These are phyloP conservation scores for Camelus dromedarius DNA, from an alignment of 2,113 vertebrate species.

Conservation along the genomic window DNA sequence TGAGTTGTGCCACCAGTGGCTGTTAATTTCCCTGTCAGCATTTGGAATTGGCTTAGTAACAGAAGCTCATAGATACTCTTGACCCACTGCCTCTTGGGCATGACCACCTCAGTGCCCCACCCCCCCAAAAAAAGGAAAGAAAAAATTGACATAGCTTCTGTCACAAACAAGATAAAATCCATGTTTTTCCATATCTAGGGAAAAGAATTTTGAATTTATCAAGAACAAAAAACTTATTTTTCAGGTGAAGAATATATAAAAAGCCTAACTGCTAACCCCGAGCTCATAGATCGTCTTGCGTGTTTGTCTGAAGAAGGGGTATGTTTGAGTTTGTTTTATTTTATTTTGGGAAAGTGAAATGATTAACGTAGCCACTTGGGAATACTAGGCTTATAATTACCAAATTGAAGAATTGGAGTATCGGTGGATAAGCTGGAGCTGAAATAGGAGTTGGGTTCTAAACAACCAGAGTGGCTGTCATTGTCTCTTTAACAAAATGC, in stretches of 20 bases:
- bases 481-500: not conserved
- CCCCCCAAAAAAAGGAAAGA: not conserved
- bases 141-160: not conserved
- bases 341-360: slow-evolving; percentile 27
- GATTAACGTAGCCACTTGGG: not conserved
- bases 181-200: not conserved
- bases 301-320: slow-evolving; percentile 94
- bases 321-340: slow-evolving; percentile 72
- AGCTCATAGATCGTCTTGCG: slow-evolving; percentile 96
- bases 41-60: not conserved
- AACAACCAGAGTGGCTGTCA: not conserved
- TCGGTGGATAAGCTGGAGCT: not conserved
- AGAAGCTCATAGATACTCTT: not conserved
- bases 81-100: not conserved
- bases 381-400: not conserved
- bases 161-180: not conserved
- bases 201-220: not conserved
- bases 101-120: not conserved
- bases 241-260: slow-evolving; percentile 97
- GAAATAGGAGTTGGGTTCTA: not conserved
- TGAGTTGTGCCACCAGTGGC: not conserved
- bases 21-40: not conserved
- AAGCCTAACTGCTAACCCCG: slow-evolving; percentile 94
- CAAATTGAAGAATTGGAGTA: slow-evolving; percentile 4
- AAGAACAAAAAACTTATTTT: slow-evolving; percentile 69